A percentile compares a stretch with the other conserved stretches of the same genome.
These are phyloP conservation scores for Andrena fulva DNA, from an alignment of 2,888 invertebrate genomes.

Conservation along the genomic window DNA sequence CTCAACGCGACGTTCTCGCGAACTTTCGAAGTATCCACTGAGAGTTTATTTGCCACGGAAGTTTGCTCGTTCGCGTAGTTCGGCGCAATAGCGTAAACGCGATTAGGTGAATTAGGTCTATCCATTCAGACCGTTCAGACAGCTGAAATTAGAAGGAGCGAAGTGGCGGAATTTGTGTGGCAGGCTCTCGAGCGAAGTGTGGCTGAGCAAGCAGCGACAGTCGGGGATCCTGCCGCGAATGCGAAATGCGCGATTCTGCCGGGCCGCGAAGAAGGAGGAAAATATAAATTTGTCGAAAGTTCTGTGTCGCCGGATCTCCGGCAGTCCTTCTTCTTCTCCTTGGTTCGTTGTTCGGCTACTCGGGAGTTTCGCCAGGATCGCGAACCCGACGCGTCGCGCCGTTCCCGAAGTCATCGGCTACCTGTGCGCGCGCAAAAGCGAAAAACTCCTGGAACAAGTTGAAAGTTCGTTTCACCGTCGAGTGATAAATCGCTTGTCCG, in stretches of 20 bases:
- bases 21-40: too few species aligned
- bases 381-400: constrained; percentile 29
- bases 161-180: constrained; percentile 1
- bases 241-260: constrained; percentile 54
- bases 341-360: constrained; percentile 5
- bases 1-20: too few species aligned
- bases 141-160: not conserved
- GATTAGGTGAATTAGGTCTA: too few species aligned
- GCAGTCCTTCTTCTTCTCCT: constrained; percentile 37
- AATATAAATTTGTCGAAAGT: constrained; percentile 73
- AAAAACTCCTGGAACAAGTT: constrained; percentile 54
- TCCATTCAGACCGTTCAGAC: too few species aligned
- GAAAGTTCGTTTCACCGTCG: constrained; percentile 52
- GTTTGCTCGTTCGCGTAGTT: too few species aligned
- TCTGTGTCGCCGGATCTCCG: constrained; percentile 41
- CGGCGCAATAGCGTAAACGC: too few species aligned
- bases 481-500: constrained; percentile 62
- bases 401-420: constrained; percentile 59
- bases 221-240: constrained; percentile 36
- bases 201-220: constrained; percentile 56
- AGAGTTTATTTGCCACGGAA: too few species aligned
- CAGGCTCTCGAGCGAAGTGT: not conserved
- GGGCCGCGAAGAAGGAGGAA: constrained; percentile 34
- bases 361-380: constrained; percentile 22
- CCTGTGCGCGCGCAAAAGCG: constrained; percentile 27